These are phyloP conservation scores for Lochmaea crataegi DNA, from an alignment of 2,888 invertebrate genomes.

Conservation along the genomic window DNA sequence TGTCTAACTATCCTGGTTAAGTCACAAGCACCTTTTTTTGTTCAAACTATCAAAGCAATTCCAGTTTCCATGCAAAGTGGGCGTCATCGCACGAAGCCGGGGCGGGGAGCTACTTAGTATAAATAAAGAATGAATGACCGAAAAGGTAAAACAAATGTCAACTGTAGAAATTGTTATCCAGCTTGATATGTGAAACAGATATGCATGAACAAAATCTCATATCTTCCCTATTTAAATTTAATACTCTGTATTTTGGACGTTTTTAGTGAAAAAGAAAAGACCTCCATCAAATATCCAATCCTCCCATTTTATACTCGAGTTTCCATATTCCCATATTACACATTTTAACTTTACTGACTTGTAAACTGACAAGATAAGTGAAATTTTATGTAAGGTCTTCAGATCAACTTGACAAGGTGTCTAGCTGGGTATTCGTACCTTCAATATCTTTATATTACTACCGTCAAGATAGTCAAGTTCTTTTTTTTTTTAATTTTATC, in stretches of 20 bases:
- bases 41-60: too few relatives aligned
- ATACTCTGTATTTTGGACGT: not conserved
- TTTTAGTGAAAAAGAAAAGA: not conserved
- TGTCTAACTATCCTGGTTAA: too few relatives aligned
- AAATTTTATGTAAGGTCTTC: conserved; percentile 49
- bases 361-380: conserved; percentile 51
- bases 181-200: not conserved
- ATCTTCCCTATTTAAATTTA: not conserved
- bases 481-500: too few relatives aligned
- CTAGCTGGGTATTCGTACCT: conserved; percentile 35
- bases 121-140: too few relatives aligned
- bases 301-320: not conserved
- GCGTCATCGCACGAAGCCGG: too few relatives aligned
- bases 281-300: too few relatives aligned
- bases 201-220: not conserved
- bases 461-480: too few relatives aligned
- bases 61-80: too few relatives aligned
- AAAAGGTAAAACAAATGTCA: not conserved
- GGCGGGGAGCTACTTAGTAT: too few relatives aligned
- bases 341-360: conserved; percentile 46
- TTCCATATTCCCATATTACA: conserved; percentile 12
- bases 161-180: not conserved
- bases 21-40: too few relatives aligned
- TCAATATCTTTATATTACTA: conserved; percentile 8
- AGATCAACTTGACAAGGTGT: conserved; percentile 46